A percentile compares a stretch with the other conserved stretches of the same genome.
phyloP scores from a whole-genome alignment of 2,797 vertebrate genomes.

The Picus viridis region DNA sequence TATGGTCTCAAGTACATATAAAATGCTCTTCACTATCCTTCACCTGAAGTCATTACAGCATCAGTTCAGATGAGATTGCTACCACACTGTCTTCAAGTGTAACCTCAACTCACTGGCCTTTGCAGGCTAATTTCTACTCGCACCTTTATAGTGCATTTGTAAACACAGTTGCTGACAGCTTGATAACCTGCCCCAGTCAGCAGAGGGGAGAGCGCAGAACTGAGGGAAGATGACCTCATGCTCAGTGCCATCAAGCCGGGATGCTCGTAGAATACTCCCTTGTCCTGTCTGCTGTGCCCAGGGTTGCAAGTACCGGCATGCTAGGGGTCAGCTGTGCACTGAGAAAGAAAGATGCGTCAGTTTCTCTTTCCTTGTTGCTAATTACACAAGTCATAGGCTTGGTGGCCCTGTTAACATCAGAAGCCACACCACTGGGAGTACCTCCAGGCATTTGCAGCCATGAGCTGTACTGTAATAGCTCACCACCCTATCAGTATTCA shows the following conservation, averaged over 20 bases:
- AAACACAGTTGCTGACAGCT: background rate
- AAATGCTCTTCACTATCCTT: background rate
- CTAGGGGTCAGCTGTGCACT: background rate
- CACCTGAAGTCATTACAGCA: background rate
- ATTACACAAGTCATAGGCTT: background rate
- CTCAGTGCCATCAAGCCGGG: background rate
- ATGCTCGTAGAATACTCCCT: accelerated
- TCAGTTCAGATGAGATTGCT: background rate
- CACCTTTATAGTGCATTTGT: background rate
- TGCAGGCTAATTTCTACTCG: background rate
- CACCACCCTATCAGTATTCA: accelerated
- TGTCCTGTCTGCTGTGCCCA: accelerated
- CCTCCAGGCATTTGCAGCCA: background rate
- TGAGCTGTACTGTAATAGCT: accelerated
- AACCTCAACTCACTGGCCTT: background rate
- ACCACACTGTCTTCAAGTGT: accelerated
- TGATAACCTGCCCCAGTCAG: background rate
- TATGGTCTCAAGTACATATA: background rate
- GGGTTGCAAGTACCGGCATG: accelerated
- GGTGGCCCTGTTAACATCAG: background rate
- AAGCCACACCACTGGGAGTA: background rate
- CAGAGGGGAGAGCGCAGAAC: background rate
- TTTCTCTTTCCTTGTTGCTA: background rate
- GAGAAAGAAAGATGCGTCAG: background rate
- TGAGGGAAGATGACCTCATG: accelerated